A percentile compares a stretch with the other conserved stretches of the same genome.
These are phyloP conservation scores for Tetanocera ferruginea DNA, from an alignment of 2,888 invertebrate species.

Conservation along the genomic window DNA sequence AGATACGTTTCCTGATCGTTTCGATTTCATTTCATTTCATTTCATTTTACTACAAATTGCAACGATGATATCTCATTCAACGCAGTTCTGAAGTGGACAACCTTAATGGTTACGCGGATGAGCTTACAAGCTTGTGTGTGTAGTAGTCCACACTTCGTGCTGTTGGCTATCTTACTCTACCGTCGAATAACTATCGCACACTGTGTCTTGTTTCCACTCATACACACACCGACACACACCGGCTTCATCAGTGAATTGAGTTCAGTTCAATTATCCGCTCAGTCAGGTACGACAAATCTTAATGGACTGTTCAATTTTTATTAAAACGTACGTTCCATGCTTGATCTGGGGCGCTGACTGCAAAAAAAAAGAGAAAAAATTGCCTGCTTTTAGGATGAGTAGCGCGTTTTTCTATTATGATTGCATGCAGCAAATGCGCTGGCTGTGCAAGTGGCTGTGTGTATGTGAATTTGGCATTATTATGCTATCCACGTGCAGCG, in stretches of 20 bases:
- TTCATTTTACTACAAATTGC: slow-evolving; percentile 40
- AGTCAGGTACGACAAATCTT: slow-evolving; percentile 61
- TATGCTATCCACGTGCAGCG: slow-evolving; percentile 9
- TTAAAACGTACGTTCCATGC: slow-evolving; percentile 46
- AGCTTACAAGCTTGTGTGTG: not conserved
- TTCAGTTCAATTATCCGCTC: slow-evolving; percentile 52
- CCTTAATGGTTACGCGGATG: slow-evolving; percentile 19
- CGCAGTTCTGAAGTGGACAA: slow-evolving; percentile 33
- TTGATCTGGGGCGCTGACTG: not conserved
- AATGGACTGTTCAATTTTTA: slow-evolving; percentile 62
- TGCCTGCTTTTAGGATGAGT: slow-evolving; percentile 23
- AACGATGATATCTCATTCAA: slow-evolving; percentile 28
- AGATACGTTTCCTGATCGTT: not conserved
- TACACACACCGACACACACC: not conserved
- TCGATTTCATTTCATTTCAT: slow-evolving; percentile 30
- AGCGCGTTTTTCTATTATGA: slow-evolving; percentile 1
- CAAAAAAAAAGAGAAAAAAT: not conserved
- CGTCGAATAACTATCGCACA: not conserved
- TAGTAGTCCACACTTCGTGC: not conserved
- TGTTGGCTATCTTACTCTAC: not conserved
- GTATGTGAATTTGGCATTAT: not conserved
- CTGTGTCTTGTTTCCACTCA: not conserved
- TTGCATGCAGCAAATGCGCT: slow-evolving; percentile 14
- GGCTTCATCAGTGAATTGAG: not conserved
- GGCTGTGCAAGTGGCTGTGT: not conserved